Evolutionary conservation across 2,797 vertebrate species (phyloP), one percentile per base, ranked within the genome.

Genomic region (Lindbergichthys nudifrons): DNA sequence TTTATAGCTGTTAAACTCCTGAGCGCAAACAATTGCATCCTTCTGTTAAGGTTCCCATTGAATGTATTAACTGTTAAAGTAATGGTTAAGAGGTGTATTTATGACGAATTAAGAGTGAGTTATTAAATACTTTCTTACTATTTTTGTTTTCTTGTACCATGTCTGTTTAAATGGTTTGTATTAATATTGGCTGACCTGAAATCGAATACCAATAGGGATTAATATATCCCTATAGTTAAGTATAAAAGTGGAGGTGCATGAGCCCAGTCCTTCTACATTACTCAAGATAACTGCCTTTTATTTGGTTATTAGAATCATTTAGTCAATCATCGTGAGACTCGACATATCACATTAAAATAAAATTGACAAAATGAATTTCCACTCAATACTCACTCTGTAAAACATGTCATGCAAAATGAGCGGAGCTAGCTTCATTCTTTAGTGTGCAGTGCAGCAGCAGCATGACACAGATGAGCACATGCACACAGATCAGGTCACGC

Each of bases 131-230:
- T 5, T 26, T 26, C 26, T 26, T 26, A 5, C 26, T 5, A 26
- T 26, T 26, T 26, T 4, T 26, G 1, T 26, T 26, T 26, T 26
- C 26, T 26, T 26, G 26, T 26, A 26, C 23, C 23, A 26, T 26
- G 23, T 26, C 26, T 26, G 26, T 26, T 26, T 26, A 26, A 26
- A 26, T 26, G 26, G 26, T 26, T 3, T 26, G 26, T 26, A 26
- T 5, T 26, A 26, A 26, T 26, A 26, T 26, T 84, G 77, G 90
- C 88, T 84, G 72, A 87, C 82, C 67, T 86, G 79, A 92, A 92
- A 90, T 90, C 85, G 86, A 92, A 91, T 90, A 90, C 77, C 91
- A 90, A 90, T 90, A 91, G 82, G 68, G 85, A 87, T 92, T 83
- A 81, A 86, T 85, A 89, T 80, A 88, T 87, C 81, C 82, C 85